Evolutionary conservation across 2,113 vertebrate genomes (phyloP).

Genomic region (Conger conger): DNA sequence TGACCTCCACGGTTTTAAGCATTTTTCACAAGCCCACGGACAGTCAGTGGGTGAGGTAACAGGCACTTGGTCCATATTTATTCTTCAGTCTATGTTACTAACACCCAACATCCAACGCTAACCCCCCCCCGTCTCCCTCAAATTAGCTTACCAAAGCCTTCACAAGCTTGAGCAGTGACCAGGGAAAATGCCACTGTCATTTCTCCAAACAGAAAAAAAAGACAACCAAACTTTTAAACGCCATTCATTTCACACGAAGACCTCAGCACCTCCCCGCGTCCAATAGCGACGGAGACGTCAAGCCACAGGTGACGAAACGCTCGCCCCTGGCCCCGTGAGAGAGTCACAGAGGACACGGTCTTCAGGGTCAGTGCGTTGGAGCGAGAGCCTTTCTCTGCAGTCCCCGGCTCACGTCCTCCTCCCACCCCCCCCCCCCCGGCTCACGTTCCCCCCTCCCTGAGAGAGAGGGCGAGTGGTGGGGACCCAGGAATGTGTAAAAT

Average conservation of each 20-base stretch:
- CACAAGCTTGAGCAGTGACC: too few relatives aligned
- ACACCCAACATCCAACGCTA: too few relatives aligned
- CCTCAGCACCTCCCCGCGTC: neutral
- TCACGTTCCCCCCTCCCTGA: constrained; percentile 48
- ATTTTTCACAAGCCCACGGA: too few relatives aligned
- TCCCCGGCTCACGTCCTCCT: constrained; percentile 55
- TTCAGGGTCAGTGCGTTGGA: constrained; percentile 50
- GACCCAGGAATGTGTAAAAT: constrained; percentile 68
- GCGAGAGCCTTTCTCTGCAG: constrained; percentile 54
- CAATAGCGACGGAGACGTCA: neutral
- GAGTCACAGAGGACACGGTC: constrained; percentile 59
- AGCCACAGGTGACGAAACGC: neutral
- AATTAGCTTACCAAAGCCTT: too few relatives aligned
- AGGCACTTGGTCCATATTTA: too few relatives aligned
- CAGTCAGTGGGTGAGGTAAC: too few relatives aligned
- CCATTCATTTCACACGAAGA: neutral
- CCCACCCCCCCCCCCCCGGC: constrained; percentile 2
- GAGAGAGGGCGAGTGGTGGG: constrained; percentile 68
- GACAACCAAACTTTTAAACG: neutral
- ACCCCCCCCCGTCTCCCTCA: neutral
- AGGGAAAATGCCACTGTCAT: neutral
- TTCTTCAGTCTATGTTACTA: too few relatives aligned
- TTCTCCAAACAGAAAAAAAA: neutral
- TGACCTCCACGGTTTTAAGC: too few relatives aligned
- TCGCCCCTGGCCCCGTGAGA: constrained; percentile 7